These are phyloP conservation scores for Vulpes vulpes DNA, from an alignment of 2,113 vertebrate species.

Conservation along the genomic window DNA sequence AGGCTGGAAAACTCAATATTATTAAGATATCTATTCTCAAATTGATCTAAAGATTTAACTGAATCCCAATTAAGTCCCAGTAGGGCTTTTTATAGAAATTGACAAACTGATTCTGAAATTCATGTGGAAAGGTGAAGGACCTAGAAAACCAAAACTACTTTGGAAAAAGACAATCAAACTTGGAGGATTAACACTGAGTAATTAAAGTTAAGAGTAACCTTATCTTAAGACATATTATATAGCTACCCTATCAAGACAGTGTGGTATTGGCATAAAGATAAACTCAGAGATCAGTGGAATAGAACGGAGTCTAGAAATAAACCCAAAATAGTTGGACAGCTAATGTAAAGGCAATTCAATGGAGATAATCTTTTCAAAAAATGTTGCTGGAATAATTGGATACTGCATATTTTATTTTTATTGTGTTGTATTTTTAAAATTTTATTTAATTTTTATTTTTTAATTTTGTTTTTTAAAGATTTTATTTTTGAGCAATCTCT, in stretches of 20 bases:
- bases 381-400: not conserved
- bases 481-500: not conserved
- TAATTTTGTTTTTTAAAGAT: not conserved
- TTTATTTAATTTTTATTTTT: not conserved
- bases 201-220: not conserved
- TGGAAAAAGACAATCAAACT: not conserved
- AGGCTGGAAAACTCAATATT: not conserved
- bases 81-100: not conserved
- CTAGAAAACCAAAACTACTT: not conserved
- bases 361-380: not conserved
- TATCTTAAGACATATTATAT: not conserved
- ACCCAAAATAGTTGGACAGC: not conserved
- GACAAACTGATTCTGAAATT: not conserved
- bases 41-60: not conserved
- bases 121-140: not conserved
- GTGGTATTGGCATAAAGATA: not conserved
- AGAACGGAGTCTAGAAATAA: not conserved
- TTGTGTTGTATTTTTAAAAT: not conserved
- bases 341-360: not conserved
- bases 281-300: not conserved
- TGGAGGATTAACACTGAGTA: not conserved
- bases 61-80: not conserved
- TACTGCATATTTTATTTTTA: not conserved
- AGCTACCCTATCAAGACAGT: not conserved
- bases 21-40: not conserved